Conservation (phyloP, 2,797 vertebrate genomes). For the Sebastiscus albofasciatus region DNA sequence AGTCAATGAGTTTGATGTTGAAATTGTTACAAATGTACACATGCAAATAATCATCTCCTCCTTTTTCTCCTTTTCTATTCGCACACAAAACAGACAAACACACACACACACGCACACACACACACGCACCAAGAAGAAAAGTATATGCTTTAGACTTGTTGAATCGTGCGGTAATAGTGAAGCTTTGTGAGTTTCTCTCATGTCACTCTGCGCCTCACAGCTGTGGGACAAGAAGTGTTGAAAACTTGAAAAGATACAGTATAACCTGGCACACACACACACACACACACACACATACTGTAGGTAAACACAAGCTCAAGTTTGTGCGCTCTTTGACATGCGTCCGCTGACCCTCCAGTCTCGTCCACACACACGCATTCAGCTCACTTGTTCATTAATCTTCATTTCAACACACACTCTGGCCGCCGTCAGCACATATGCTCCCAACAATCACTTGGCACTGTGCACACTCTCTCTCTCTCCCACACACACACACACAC, state of each 20-base stretch:
- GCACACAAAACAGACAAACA: constrained; percentile 11
- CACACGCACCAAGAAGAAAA: background rate
- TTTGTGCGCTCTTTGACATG: constrained; percentile 61
- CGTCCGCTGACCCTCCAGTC: constrained; percentile 54
- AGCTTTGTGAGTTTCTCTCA: constrained; percentile 54
- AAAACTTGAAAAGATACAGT: constrained; percentile 58
- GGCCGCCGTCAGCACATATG: constrained; percentile 79
- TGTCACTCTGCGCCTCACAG: constrained; percentile 73
- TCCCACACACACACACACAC: constrained; percentile 29
- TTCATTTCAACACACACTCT: constrained; percentile 82
- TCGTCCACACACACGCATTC: constrained; percentile 49
- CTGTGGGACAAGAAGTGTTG: constrained; percentile 64
- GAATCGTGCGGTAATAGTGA: constrained; percentile 31
- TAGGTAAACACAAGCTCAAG: constrained; percentile 38
- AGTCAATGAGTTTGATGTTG: constrained; percentile 7
- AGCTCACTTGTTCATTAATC: constrained; percentile 77
- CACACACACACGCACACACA: background rate
- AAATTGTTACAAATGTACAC: constrained; percentile 45
- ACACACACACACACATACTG: constrained; percentile 10
- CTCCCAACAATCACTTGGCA: constrained; percentile 80
- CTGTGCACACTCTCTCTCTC: constrained; percentile 48
- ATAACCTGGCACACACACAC: constrained; percentile 25
- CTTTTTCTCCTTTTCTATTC: constrained; percentile 3
- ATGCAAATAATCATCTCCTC: constrained; percentile 18
- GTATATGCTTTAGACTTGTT: constrained; percentile 37